These are phyloP conservation scores for Macropis europaea DNA, from an alignment of 2,888 invertebrate species.

Conservation along the genomic window DNA sequence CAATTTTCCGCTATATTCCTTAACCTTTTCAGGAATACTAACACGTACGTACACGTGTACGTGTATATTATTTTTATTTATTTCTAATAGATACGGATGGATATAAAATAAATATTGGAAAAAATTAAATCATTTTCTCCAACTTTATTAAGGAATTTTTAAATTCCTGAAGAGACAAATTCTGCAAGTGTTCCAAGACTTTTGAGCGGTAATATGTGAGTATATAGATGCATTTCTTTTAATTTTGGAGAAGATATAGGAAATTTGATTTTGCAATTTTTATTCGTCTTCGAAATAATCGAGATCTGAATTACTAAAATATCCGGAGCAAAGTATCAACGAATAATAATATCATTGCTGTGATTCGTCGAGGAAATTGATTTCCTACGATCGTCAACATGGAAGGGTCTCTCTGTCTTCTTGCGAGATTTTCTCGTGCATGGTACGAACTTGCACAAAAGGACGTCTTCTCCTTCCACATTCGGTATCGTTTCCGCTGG, in stretches of 20 bases:
- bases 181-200: too few species aligned
- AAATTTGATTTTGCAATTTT: not conserved
- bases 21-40: too few species aligned
- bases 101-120: too few species aligned
- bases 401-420: not conserved
- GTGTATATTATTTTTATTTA: too few species aligned
- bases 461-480: not conserved
- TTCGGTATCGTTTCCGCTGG: not conserved
- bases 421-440: not conserved
- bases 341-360: not conserved
- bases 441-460: conserved; percentile 1
- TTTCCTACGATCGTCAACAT: not conserved
- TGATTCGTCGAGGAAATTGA: conserved; percentile 22
- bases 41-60: too few species aligned
- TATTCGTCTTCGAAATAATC: conserved; percentile 5
- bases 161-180: too few species aligned
- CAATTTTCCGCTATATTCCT: too few species aligned
- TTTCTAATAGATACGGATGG: too few species aligned
- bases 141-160: too few species aligned
- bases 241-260: not conserved
- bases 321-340: not conserved
- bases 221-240: not conserved
- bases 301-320: conserved; percentile 2
- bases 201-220: not conserved
- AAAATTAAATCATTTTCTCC: too few species aligned